Evolutionary conservation across 2,888 invertebrate genomes (phyloP), one percentile per base, ranked within the genome.

Genomic region (Pristionchus entomophagus): DNA sequence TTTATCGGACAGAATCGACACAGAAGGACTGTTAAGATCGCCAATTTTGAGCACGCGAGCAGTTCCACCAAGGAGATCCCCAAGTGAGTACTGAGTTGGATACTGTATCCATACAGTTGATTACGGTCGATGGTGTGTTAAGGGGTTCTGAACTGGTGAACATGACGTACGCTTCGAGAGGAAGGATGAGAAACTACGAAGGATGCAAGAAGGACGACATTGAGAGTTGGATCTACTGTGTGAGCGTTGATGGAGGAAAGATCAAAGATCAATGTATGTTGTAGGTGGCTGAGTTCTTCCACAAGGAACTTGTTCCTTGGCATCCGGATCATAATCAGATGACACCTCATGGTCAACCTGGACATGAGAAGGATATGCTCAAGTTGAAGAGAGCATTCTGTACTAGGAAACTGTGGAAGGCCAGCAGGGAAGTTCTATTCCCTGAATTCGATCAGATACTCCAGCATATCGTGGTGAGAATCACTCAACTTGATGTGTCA

Each of bases 221-320:
- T 41, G 73, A 73, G 73, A 73, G 73, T 45, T 73, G 73, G 73
- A 38, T 73, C 10, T 73, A 73, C 73, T 73, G 73, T 73, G 73
- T 73, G 17, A 73, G 73, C 0, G 29, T 1, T 65, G n/a, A n/a
- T 6, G 35, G 0, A 6, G 19, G 65, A 65, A 35, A 65, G 65
- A 65, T 65, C 65, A 35, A 65, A 35, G 35, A 35, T 35, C 41
- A 26, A 73, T 38, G 22, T n/a, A 10, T 14, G 0, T n/a, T 8
- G 22, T 41, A 73, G 73, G 17, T 73, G 41, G 73, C 73, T 6
- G 73, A 73, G 26, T 41, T 26, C 41, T 73, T 45, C 45, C 73
- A 73, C 73, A n/a, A 22, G 26, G 73, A 73, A 6, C 41, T 73
- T 4, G 26, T 73, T 3, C 73, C 73, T 8, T 73, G 73, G 73